Conservation (phyloP, 2,797 vertebrate species). For the Carapus acus region DNA sequence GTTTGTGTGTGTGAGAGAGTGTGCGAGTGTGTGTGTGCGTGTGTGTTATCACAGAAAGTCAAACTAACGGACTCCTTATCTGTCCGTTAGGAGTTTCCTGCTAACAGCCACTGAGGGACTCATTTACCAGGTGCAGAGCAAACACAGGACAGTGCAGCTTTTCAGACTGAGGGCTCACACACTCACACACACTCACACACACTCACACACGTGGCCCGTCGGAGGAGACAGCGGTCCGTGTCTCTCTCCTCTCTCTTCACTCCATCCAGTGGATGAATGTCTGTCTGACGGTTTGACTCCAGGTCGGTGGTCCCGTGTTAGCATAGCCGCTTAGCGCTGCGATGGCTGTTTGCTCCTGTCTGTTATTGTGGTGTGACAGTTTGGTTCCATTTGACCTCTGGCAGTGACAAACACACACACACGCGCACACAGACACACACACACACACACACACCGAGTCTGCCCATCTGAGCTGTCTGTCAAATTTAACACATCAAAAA, state of each 20-base stretch:
- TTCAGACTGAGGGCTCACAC: constrained; percentile 19
- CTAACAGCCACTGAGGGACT: constrained; percentile 41
- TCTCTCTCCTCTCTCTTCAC: constrained; percentile 23
- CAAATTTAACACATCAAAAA: constrained; percentile 1
- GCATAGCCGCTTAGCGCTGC: too few species aligned
- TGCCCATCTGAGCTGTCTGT: neutral
- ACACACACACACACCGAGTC: constrained; percentile 8
- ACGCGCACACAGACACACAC: constrained; percentile 1
- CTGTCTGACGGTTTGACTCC: constrained; percentile 21
- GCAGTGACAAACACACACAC: too few species aligned
- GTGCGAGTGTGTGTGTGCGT: constrained; percentile 2
- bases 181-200: neutral
- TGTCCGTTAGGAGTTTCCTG: constrained; percentile 11
- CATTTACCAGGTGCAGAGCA: constrained; percentile 29
- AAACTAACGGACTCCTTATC: constrained; percentile 48
- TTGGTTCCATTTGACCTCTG: too few species aligned
- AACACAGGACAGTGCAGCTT: constrained; percentile 41
- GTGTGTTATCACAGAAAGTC: constrained; percentile 55
- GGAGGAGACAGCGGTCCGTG: constrained; percentile 22
- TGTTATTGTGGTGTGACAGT: too few species aligned
- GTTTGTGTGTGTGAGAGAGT: constrained; percentile 7
- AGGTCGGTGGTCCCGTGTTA: constrained; percentile 40
- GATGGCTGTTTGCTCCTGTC: too few species aligned
- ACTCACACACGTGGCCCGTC: too few species aligned
- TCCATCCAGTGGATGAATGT: constrained; percentile 9